Evolutionary conservation across 1,140 invertebrate species (phyloP), one percentile per base, ranked within the genome.

Genomic region (Trichonephila inaurata): DNA sequence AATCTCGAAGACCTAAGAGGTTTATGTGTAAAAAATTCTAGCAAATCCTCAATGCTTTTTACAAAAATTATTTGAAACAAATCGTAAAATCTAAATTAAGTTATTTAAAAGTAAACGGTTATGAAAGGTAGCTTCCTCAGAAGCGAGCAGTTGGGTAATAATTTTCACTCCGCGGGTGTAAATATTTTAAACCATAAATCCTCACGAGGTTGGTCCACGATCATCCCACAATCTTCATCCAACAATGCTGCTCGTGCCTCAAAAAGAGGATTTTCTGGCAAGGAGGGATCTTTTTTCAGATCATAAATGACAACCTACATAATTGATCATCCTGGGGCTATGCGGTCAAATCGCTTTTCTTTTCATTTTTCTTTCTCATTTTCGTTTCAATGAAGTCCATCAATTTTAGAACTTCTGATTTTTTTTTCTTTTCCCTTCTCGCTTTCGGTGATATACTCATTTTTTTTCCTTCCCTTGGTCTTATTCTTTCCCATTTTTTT

Each of bases 301-400:
- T 66, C 83, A 92, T 92, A 92, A 92, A 87, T 92, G 91, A 86
- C 91, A 92, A 83, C 64, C 82, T 58, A 92, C 64, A 92, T 92
- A 92, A 92, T 92, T 92, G 91, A 92, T 92, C 91, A 92, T 87
- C 82, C 91, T 28, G 62, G 28, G 91, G 91, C 91, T 87, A 92
- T 87, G 83, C 83, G 91, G 91, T 87, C 91, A 92, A 64, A 85
- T 60, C 77, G 77, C 28, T 92, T 87, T 87, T 87, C 82, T 72
- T 66, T 92, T 92, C 21, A 44, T 51, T 72, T 87, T 87, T 87
- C n/a, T 60, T 61, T 77, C 83, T 64, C 90, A 91, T 91, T 82
- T 91, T 91, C 82, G 40, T 92, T 72, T 72, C 83, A 87, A 92
- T 87, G 91, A 72, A 87, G 51, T 33, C 91, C 83, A 92, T 92